Conservation (phyloP, 2,797 vertebrate genomes). For the Pristis pectinata region DNA sequence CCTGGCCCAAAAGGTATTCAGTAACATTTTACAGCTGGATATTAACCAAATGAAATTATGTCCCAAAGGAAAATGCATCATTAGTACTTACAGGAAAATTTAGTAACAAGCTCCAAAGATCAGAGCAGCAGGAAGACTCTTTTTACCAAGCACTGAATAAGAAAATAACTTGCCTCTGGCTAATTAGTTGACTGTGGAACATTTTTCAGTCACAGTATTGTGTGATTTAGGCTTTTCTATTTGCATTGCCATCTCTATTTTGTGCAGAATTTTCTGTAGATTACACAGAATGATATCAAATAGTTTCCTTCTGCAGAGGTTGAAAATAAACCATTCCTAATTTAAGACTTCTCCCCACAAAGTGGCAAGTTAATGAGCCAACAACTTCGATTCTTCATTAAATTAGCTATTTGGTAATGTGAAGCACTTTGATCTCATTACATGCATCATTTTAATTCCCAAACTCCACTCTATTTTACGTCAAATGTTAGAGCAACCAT, state of each 20-base stretch:
- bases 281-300: background rate
- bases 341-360: background rate
- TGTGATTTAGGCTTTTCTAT: background rate
- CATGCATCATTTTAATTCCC: background rate
- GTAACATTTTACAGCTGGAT: background rate
- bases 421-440: slow-evolving; percentile 21
- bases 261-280: background rate
- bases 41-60: background rate
- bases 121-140: background rate
- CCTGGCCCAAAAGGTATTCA: background rate
- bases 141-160: background rate
- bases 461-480: background rate
- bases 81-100: background rate
- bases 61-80: slow-evolving; percentile 13
- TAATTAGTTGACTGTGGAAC: background rate
- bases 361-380: slow-evolving; percentile 21
- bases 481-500: background rate
- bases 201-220: background rate
- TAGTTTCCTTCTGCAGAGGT: background rate
- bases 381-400: background rate
- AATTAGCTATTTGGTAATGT: background rate
- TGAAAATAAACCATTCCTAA: background rate
- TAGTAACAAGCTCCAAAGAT: background rate
- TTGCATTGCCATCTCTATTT: background rate
- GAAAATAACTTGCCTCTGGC: background rate